These are phyloP conservation scores for Hiodon alosoides DNA, from an alignment of 2,113 vertebrate genomes.

Conservation along the genomic window DNA sequence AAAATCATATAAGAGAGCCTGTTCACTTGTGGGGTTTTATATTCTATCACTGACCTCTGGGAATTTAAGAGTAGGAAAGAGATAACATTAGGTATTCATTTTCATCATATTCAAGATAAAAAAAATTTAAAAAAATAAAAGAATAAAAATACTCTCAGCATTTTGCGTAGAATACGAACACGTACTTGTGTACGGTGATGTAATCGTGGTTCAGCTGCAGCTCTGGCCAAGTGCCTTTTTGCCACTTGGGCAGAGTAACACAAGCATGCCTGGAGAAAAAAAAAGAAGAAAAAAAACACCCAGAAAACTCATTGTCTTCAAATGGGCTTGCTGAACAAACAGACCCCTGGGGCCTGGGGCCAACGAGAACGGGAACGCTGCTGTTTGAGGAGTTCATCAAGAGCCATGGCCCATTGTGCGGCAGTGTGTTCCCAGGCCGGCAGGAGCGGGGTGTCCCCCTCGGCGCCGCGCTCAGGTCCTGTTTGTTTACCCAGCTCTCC, in stretches of 20 bases:
- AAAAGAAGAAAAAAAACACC: conserved; percentile 49
- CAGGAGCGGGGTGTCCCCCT: conserved; percentile 2
- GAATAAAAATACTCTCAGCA: background rate
- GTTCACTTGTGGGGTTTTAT: background rate
- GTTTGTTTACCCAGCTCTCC: conserved; percentile 36
- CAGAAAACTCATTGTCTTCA: conserved; percentile 47
- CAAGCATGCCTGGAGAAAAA: conserved; percentile 52
- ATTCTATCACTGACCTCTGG: background rate
- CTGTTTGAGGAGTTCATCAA: conserved; percentile 15
- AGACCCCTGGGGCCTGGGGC: conserved; percentile 33
- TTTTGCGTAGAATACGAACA: too few relatives aligned
- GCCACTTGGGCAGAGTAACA: conserved; percentile 53
- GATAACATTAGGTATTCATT: background rate
- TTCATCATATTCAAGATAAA: background rate
- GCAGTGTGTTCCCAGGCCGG: conserved; percentile 9
- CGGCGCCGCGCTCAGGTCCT: background rate
- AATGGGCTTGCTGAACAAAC: conserved; percentile 57
- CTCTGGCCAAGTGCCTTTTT: background rate
- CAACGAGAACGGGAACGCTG: too few relatives aligned
- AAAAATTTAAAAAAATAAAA: background rate
- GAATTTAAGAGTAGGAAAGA: background rate
- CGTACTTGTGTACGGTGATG: too few relatives aligned
- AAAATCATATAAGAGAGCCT: background rate
- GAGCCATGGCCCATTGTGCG: conserved; percentile 15
- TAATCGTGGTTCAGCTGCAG: too few relatives aligned